Evolutionary conservation across 2,797 vertebrate species (phyloP).

Genomic region (Poeciliopsis turneri): DNA sequence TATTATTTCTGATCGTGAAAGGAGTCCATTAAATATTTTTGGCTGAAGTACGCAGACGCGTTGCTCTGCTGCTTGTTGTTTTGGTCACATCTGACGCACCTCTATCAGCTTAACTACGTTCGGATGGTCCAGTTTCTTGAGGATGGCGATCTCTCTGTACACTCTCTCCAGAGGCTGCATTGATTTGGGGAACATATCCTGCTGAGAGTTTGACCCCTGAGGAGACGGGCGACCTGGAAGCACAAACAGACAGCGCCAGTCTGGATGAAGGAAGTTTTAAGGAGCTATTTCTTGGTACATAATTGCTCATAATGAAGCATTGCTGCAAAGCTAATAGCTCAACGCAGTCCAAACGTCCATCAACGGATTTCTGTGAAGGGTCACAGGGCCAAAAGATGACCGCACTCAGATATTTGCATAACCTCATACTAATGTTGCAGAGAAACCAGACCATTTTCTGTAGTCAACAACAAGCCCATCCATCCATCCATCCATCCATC

Average conservation of each 20-base stretch:
- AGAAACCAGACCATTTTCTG: not conserved
- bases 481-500: no score
- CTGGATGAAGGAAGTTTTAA: not conserved
- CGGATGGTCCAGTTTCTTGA: conserved; percentile 94
- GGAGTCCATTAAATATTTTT: not conserved
- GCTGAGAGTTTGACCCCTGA: conserved; percentile 77
- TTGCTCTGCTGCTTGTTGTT: not conserved
- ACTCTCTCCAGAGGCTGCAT: conserved; percentile 86
- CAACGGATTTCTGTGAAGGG: not conserved
- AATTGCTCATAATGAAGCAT: not conserved
- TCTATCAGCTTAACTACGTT: conserved; percentile 95
- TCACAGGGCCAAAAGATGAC: not conserved
- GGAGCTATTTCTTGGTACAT: not conserved
- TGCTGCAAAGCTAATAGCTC: not conserved
- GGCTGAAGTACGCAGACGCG: no score
- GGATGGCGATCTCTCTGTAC: conserved; percentile 95
- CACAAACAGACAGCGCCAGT: conserved; percentile 4
- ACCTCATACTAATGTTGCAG: not conserved
- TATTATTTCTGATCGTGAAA: not conserved
- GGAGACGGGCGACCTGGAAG: conserved; percentile 87
- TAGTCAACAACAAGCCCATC: no score
- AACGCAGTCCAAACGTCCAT: not conserved
- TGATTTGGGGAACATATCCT: conserved; percentile 78
- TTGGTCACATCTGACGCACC: conserved; percentile 69
- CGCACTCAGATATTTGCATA: not conserved